Percentiles rank a stretch among this genome's conserved stretches.
Conservation (phyloP, 1,140 invertebrate species). For the Maconellicoccus hirsutus region DNA sequence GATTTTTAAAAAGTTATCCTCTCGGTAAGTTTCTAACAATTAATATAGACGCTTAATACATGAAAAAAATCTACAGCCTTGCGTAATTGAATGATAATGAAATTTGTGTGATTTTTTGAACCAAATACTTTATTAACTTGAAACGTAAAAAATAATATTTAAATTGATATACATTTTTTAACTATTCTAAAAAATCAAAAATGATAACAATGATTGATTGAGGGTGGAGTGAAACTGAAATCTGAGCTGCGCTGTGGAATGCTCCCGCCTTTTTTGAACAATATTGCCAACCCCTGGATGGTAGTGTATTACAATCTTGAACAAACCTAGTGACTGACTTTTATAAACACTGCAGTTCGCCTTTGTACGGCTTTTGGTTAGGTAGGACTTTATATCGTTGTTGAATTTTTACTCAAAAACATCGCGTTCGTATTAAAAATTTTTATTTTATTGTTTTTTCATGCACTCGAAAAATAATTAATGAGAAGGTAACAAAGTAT, state of each 20-base stretch:
- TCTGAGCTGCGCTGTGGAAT: background rate
- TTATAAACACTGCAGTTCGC: background rate
- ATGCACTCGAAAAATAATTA: background rate
- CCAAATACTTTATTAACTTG: too few species aligned
- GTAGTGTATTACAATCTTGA: background rate
- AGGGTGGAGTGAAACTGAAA: background rate
- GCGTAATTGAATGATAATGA: too few species aligned
- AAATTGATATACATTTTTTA: too few species aligned
- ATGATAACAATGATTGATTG: conserved; percentile 4
- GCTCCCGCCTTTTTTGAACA: background rate
- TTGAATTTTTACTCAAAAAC: background rate
- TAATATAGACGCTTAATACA: too few species aligned
- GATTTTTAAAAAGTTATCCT: background rate
- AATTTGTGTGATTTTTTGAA: too few species aligned
- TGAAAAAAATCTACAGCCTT: too few species aligned
- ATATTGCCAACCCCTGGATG: conserved; percentile 7
- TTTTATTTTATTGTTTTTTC: background rate
- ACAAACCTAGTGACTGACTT: background rate
- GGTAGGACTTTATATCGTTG: background rate
- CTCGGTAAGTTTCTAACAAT: background rate
- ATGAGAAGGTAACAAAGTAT: background rate
- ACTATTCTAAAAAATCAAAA: background rate
- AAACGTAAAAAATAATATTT: background rate
- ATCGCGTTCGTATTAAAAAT: background rate
- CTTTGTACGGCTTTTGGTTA: background rate